phyloP scores from a whole-genome alignment of 2,888 invertebrate genomes.

The Carpatolechia fugitivella region DNA sequence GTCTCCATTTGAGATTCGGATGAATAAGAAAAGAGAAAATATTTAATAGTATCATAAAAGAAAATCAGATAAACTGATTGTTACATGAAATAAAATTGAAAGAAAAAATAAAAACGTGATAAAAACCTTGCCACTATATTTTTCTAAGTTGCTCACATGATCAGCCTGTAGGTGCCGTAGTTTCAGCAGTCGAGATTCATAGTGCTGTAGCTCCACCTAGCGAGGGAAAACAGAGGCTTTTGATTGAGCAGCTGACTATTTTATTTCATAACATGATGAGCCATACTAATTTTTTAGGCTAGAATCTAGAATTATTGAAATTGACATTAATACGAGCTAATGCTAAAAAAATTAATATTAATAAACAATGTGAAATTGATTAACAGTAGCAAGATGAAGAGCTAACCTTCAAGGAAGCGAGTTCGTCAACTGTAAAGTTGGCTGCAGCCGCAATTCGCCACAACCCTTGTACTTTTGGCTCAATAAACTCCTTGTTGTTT shows the following conservation, averaged over 20 bases:
- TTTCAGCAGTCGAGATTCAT: slow-evolving; percentile 91
- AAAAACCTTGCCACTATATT: slow-evolving; percentile 79
- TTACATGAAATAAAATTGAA: not conserved
- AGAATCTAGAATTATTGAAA: no score
- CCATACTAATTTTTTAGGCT: no score
- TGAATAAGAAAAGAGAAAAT: no score
- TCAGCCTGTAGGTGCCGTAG: slow-evolving; percentile 90
- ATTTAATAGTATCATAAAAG: no score
- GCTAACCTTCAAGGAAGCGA: slow-evolving; percentile 87
- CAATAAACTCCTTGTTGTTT: slow-evolving; percentile 91
- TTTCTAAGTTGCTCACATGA: slow-evolving; percentile 85
- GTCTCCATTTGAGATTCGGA: no score
- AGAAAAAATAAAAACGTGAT: not conserved
- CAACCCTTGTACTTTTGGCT: slow-evolving; percentile 93
- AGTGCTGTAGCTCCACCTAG: slow-evolving; percentile 92
- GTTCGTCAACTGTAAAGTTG: slow-evolving; percentile 89
- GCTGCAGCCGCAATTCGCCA: slow-evolving; percentile 90
- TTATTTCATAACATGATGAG: no score
- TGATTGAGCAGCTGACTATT: not conserved
- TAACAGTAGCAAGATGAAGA: no score
- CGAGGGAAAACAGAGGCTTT: slow-evolving; percentile 13
- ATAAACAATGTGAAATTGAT: no score
- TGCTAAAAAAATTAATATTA: no score
- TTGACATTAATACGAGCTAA: no score
- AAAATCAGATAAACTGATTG: no score